Conservation (phyloP, 1,140 invertebrate species). For the Teleogryllus occipitalis region DNA sequence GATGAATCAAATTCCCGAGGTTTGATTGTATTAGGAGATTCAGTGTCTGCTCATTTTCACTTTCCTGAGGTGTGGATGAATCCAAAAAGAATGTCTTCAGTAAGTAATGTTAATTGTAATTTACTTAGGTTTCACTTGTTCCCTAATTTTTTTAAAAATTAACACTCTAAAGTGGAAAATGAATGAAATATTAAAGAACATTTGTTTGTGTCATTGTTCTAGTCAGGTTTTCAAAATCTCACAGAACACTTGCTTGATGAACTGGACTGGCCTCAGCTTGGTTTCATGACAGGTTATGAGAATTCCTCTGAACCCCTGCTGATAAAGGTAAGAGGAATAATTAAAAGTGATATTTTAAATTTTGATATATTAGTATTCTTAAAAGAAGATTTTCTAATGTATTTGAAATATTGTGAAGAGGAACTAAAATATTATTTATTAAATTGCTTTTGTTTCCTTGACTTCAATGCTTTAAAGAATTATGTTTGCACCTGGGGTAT, state of each 20-base stretch:
- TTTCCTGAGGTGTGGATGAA: slow-evolving; percentile 42
- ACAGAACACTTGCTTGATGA: slow-evolving; percentile 40
- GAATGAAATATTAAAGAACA: background rate
- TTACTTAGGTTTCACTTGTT: too few species aligned
- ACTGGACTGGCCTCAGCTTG: slow-evolving; percentile 45
- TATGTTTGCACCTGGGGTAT: too few species aligned
- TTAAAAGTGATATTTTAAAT: background rate
- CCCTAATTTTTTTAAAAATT: background rate
- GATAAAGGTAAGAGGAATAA: slow-evolving; percentile 16
- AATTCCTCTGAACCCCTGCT: slow-evolving; percentile 25
- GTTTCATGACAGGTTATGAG: slow-evolving; percentile 38
- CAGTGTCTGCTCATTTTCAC: slow-evolving; percentile 45
- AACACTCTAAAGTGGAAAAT: background rate
- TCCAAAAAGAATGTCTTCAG: slow-evolving; percentile 32
- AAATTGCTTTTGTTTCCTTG: too few species aligned
- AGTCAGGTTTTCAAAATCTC: slow-evolving; percentile 34
- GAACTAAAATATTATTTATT: too few species aligned
- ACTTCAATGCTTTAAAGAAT: too few species aligned
- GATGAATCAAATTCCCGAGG: slow-evolving; percentile 33
- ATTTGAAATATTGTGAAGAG: too few species aligned
- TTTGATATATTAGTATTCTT: too few species aligned
- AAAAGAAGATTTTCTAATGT: too few species aligned
- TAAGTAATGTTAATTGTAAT: slow-evolving; percentile 22
- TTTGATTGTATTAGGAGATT: slow-evolving; percentile 43
- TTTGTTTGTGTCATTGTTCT: slow-evolving; percentile 10